Base-by-base conservation (phyloP, 2,113 vertebrate genomes). In the Hiodon tergisus region DNA sequence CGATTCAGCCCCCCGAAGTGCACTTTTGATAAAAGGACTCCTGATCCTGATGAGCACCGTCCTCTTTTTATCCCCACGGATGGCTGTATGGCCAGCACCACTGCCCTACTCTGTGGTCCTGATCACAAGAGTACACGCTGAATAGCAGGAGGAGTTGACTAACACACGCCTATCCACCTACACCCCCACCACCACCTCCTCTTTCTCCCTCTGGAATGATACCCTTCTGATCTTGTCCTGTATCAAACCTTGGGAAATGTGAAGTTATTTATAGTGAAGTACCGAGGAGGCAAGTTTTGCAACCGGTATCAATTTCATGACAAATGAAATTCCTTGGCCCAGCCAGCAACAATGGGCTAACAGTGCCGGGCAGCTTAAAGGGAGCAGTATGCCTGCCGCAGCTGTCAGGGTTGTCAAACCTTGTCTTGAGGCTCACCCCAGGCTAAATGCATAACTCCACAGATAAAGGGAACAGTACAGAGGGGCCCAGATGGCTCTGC, bases 391-490 rank as follows among this genome's bases (percentile, higher is more conserved):
- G 81, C 81, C 65, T 74, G 77, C 78, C 85, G 87, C 88, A 90
- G 88, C 90, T 91, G 89, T 90, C 86, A 85, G 77, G 78, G 80
- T 88, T 87, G 86, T 89, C 88, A 90, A 85, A 85, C 84, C 87
- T 87, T 88, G 89, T 90, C 89, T 90, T 90, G 85, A 90, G 88
- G 87, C 87, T 90, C 87, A 85, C 85, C 85, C 81, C 82, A 81
- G 84, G 86, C 88, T 88, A 84, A 83, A 69, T 6, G 59, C 84
- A 84, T 82, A 82, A 84, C 81, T 78, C 81, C 72, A 70, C 16
- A 67, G 77, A 81, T 78, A 78, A 81, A 76, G 78, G 53, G 65
- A 75, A 62, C 71, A 75, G 73, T 68, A 75, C 17, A 59, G 59
- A 65, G 68, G 16, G 61, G 52, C 31, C 71, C 68, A 63, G 75